These are phyloP conservation scores for Podarcis lilfordi DNA, from an alignment of 2,797 vertebrate species.

Conservation along the genomic window DNA sequence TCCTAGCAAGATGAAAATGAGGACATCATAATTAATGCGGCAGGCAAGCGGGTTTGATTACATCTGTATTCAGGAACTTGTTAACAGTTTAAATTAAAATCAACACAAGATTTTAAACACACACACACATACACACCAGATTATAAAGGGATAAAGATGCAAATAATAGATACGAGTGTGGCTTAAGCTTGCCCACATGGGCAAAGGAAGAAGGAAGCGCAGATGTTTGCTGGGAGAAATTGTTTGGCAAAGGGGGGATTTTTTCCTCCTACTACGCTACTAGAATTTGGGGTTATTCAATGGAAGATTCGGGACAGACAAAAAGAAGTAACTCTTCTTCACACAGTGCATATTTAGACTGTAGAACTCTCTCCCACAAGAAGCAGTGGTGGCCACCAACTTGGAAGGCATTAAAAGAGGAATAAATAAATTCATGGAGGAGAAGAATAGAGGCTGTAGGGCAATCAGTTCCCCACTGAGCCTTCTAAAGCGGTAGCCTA, in stretches of 20 bases:
- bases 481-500: neutral
- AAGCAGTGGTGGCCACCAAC: too few species aligned
- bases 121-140: conserved; percentile 31
- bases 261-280: too few species aligned
- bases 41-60: neutral
- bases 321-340: too few species aligned
- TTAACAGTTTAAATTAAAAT: conserved; percentile 70
- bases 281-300: too few species aligned
- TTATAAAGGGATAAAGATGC: conserved; percentile 61
- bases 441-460: too few species aligned
- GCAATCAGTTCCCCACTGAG: neutral
- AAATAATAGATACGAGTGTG: conserved; percentile 52
- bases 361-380: too few species aligned
- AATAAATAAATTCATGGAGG: too few species aligned
- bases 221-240: neutral
- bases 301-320: too few species aligned
- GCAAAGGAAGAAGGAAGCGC: neutral
- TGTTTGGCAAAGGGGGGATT: neutral
- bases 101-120: conserved; percentile 42
- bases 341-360: too few species aligned
- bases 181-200: conserved; percentile 31
- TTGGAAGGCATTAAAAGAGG: too few species aligned
- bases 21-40: conserved; percentile 70
- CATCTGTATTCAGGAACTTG: conserved; percentile 52
- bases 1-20: conserved; percentile 67